Base-by-base conservation (phyloP, 2,888 invertebrate species). In the Labia minor region DNA sequence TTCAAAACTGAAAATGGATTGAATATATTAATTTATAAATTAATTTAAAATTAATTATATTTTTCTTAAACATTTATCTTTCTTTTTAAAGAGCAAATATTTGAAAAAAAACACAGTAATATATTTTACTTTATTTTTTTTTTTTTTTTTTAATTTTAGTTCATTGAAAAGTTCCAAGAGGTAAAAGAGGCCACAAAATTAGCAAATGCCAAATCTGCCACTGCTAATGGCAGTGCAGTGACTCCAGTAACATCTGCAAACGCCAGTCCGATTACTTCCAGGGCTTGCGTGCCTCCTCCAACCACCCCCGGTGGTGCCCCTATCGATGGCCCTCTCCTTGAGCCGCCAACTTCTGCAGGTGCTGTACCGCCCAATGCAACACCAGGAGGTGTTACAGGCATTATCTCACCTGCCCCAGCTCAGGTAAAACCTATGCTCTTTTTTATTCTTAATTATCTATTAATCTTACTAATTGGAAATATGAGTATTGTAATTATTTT, bases 111-210 rank as follows among this genome's bases (percentile, higher is more conserved):
- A n/a, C n/a, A n/a, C n/a, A n/a, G n/a, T n/a, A n/a, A n/a, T n/a
- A n/a, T n/a, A n/a, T n/a, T n/a, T n/a, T n/a, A 26, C 26, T 8
- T 26, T 64, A 49, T 62, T 62, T 21, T 26, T n/a, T 64, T 61
- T 66, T 68, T 68, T 71, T 67, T 64, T 67, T 61, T 75, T 68
- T 66, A 70, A 67, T 67, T 71, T 0, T 81, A 93, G 92, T 97
- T 97, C 80, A 95, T 96, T 73, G 96, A 97, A 78, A 96, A 97
- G 80, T 97, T 97, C 79, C 94, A 95, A 82, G 96, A 97, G 79
- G 95, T 97, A 21, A 96, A 96, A 77, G 96, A 96, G 78, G 91
- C 95, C 61, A 95, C 95, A 14, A 87, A 89, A 74, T 82, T 83
- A 75, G 86, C 87, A 67, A 84, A 84, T 71, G 82, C 83, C 67